These are phyloP conservation scores for Cordilura impudica DNA, from an alignment of 2,888 invertebrate species.

Conservation along the genomic window DNA sequence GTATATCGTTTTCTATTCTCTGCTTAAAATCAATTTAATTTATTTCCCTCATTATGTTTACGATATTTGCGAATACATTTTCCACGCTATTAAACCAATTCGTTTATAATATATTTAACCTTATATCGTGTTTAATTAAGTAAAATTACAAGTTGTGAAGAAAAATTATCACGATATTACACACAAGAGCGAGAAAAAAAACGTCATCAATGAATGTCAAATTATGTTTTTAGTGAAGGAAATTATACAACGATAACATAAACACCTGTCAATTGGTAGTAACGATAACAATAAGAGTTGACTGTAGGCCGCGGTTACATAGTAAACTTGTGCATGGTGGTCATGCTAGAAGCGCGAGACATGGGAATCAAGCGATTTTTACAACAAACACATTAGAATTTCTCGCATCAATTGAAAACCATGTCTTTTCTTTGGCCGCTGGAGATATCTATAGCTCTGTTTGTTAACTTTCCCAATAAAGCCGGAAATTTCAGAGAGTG, in stretches of 20 bases:
- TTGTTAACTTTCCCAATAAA: no score
- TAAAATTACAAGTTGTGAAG: constrained; percentile 50
- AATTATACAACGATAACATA: not conserved
- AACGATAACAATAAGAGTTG: no score
- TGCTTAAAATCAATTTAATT: constrained; percentile 12
- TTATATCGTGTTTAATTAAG: constrained; percentile 37
- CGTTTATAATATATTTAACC: constrained; percentile 50
- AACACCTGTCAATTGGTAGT: constrained; percentile 34
- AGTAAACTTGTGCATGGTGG: no score
- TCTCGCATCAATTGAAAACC: no score
- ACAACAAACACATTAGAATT: no score
- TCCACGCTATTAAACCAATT: constrained; percentile 34
- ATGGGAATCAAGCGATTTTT: no score
- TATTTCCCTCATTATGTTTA: constrained; percentile 23
- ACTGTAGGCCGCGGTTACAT: not conserved
- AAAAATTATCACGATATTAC: constrained; percentile 51
- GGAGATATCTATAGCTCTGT: no score
- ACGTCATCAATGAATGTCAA: constrained; percentile 63
- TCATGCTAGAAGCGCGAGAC: no score
- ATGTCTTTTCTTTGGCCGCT: no score
- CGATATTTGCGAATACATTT: constrained; percentile 7
- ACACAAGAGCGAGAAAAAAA: constrained; percentile 58
- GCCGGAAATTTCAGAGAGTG: no score
- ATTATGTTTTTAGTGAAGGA: not conserved
- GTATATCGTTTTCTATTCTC: constrained; percentile 1